Conservation (phyloP, 2,113 vertebrate species). For the Scopus umbretta region DNA sequence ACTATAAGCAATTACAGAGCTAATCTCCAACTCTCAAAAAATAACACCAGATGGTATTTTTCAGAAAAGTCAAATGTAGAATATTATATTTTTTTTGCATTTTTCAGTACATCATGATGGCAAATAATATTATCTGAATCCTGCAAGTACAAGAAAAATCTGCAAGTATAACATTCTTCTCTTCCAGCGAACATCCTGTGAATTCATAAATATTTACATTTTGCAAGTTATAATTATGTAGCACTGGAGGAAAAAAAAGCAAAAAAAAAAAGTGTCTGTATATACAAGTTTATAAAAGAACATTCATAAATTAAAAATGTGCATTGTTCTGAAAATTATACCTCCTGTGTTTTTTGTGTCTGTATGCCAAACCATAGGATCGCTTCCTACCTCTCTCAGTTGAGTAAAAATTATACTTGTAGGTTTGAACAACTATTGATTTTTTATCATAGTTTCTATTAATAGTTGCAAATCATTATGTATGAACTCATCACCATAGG, state of each 20-base stretch:
- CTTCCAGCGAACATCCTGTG: conserved; percentile 76
- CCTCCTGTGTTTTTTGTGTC: conserved; percentile 53
- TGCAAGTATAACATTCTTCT: conserved; percentile 77
- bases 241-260: conserved; percentile 40
- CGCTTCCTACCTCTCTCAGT: background rate
- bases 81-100: conserved; percentile 68
- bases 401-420: conserved; percentile 44
- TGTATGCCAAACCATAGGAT: background rate
- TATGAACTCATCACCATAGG: conserved; percentile 28
- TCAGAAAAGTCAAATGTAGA: conserved; percentile 73
- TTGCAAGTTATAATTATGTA: conserved; percentile 82
- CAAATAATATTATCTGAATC: conserved; percentile 74
- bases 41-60: conserved; percentile 75
- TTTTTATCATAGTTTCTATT: conserved; percentile 63
- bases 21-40: conserved; percentile 67
- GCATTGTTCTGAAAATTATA: conserved; percentile 68
- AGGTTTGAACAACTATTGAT: conserved; percentile 56
- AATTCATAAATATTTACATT: conserved; percentile 84
- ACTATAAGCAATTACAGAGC: conserved; percentile 66
- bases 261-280: conserved; percentile 52
- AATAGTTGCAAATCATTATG: conserved; percentile 56
- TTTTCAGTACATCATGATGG: conserved; percentile 63
- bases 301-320: conserved; percentile 74
- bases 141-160: conserved; percentile 74
- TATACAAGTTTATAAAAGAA: conserved; percentile 74